phyloP scores from a whole-genome alignment of 2,888 invertebrate genomes.

The Portevinia maculata region DNA sequence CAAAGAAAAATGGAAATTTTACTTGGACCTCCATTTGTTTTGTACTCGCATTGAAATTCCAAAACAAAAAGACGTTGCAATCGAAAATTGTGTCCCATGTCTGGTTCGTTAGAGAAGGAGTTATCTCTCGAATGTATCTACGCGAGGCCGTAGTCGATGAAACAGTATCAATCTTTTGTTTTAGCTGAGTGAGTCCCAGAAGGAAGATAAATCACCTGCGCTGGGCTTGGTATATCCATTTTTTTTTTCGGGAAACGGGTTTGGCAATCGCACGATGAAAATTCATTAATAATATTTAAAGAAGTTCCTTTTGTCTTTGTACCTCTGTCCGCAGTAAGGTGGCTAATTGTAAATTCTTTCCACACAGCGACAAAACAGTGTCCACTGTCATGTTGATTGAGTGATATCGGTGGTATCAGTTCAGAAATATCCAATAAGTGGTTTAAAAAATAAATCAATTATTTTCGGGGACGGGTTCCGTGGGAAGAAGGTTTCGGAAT shows the following conservation, averaged over 20 bases:
- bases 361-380: constrained; percentile 39
- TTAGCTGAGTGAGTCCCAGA: constrained; percentile 27
- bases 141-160: constrained; percentile 50
- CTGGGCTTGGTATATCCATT: constrained; percentile 33
- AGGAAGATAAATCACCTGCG: constrained; percentile 64
- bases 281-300: constrained; percentile 70
- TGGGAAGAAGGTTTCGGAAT: constrained; percentile 31
- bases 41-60: constrained; percentile 43
- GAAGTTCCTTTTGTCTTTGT: constrained; percentile 27
- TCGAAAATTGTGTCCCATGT: constrained; percentile 46
- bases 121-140: constrained; percentile 67
- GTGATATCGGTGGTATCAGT: constrained; percentile 64
- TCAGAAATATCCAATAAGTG: constrained; percentile 41
- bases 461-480: constrained; percentile 30
- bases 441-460: constrained; percentile 66
- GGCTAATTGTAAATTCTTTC: constrained; percentile 62
- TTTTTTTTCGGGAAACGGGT: constrained; percentile 44
- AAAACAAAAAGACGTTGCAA: constrained; percentile 24
- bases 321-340: constrained; percentile 18
- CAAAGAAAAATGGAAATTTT: constrained; percentile 71
- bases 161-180: constrained; percentile 73
- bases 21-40: constrained; percentile 31
- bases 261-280: constrained; percentile 64
- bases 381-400: constrained; percentile 69
- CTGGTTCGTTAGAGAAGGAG: constrained; percentile 69